Percentiles rank a stretch among this genome's conserved stretches.
Conservation (phyloP, 1,140 invertebrate genomes). For the Babylonia areolata region DNA sequence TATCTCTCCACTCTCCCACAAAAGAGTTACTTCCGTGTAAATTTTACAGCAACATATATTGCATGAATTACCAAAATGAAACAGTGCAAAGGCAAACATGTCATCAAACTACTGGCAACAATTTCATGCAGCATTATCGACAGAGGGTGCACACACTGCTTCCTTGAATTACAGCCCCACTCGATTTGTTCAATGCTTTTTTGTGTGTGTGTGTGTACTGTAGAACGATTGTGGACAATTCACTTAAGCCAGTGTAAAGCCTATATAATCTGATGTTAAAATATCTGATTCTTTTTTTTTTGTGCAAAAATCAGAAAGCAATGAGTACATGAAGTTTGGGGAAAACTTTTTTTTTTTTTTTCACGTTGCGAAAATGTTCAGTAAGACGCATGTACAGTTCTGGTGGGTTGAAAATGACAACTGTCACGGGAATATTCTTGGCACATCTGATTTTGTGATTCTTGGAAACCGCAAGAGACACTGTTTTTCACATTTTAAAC, state of each 20-base stretch:
- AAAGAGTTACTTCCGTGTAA: background rate
- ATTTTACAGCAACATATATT: background rate
- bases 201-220: too few species aligned
- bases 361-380: background rate
- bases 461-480: background rate
- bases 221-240: too few species aligned
- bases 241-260: too few species aligned
- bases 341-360: background rate
- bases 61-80: background rate
- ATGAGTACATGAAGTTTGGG: background rate
- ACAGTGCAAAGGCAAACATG: too few species aligned
- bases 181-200: background rate
- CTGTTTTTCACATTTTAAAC: background rate
- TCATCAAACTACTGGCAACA: background rate
- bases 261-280: too few species aligned
- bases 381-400: background rate
- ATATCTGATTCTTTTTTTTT: too few species aligned
- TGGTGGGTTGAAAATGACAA: background rate
- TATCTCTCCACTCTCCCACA: background rate
- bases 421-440: background rate
- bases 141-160: background rate
- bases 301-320: too few species aligned
- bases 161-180: background rate
- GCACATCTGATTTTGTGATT: background rate
- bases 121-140: background rate